Evolutionary conservation across 1,140 invertebrate genomes (phyloP), one percentile per base, ranked within the genome.

Genomic region (Babylonia areolata): DNA sequence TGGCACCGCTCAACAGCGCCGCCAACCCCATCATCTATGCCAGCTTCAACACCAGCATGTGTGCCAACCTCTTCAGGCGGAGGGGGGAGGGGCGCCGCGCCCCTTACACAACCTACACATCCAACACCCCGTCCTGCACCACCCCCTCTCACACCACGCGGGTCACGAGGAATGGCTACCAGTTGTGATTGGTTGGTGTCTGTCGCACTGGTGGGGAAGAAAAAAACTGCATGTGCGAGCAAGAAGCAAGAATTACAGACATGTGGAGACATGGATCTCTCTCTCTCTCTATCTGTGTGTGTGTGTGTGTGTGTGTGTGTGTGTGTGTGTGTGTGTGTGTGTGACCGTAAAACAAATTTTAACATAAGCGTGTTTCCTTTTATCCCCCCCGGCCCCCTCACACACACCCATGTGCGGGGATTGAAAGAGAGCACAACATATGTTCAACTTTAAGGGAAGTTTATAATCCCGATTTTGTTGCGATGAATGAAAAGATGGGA

Each of bases 21-120:
- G 98, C 98, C 33, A 99, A 99, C 95, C 98, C 98, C 0, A 95
- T 99, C 40, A 99, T 99, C 90, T 99, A 98, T 95, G 98, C 97
- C 93, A 95, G 98, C 87, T 99, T 99, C 94, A 92, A 90, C 42
- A 98, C 97, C 31, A 96, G 97, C 89, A 96, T 98, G 87, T 98
- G 97, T 94, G 20, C 77, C 75, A 71, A 86, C 71, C 85, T 89
- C 28, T 77, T 88, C 78, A 40, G 40, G 31, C 12, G 35, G 12
- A 20, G 20, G 20, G 64, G 28, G 40, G 64, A 58, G 23, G 17
- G 58, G n/a, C 28, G 17, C 42, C n/a, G 37, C 6, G 58, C 58
- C 58, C 17, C 28, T 23, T 12, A 6, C 28, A 28, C 58, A 5
- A 23, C 58, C 58, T 64, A 20, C 35, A 37, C 23, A 31, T 2